Conservation (phyloP, 2,888 invertebrate genomes). For the Lasioglossum villosulum region DNA sequence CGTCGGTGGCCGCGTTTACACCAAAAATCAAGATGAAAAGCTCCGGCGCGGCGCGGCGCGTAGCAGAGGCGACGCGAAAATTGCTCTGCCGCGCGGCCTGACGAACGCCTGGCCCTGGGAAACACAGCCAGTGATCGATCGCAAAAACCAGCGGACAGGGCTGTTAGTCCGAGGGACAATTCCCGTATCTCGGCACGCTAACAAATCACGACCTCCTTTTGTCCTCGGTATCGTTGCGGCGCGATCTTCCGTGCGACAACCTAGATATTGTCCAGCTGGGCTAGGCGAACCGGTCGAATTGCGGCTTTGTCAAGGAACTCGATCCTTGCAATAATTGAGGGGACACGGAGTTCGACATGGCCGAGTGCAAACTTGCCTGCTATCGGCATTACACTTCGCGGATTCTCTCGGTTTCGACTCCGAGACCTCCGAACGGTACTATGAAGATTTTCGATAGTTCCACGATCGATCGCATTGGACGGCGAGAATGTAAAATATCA, state of each 20-base stretch:
- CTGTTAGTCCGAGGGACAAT: conserved; percentile 60
- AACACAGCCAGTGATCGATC: conserved; percentile 63
- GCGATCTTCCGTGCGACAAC: conserved; percentile 41
- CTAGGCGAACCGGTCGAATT: conserved; percentile 29
- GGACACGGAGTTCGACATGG: conserved; percentile 52
- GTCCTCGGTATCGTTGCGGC: conserved; percentile 38
- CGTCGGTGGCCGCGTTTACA: conserved; percentile 28
- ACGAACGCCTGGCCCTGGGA: conserved; percentile 46
- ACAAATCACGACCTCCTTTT: conserved; percentile 69
- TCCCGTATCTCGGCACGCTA: conserved; percentile 60
- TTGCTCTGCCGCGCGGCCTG: conserved; percentile 46
- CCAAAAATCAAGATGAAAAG: conserved; percentile 59
- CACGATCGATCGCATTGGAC: not conserved
- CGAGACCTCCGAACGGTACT: conserved; percentile 24
- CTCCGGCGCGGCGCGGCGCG: not conserved
- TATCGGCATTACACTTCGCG: conserved; percentile 17
- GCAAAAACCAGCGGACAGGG: conserved; percentile 65
- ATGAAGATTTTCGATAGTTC: not conserved
- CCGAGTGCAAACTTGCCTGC: conserved; percentile 41
- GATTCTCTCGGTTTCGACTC: conserved; percentile 36
- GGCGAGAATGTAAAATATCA: too few species aligned
- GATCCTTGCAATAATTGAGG: conserved; percentile 66
- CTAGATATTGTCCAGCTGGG: conserved; percentile 58
- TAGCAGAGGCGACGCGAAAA: conserved; percentile 38
- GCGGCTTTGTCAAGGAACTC: conserved; percentile 64